These are phyloP conservation scores for Pemphredon lugubris DNA, from an alignment of 2,888 invertebrate genomes.

Conservation along the genomic window DNA sequence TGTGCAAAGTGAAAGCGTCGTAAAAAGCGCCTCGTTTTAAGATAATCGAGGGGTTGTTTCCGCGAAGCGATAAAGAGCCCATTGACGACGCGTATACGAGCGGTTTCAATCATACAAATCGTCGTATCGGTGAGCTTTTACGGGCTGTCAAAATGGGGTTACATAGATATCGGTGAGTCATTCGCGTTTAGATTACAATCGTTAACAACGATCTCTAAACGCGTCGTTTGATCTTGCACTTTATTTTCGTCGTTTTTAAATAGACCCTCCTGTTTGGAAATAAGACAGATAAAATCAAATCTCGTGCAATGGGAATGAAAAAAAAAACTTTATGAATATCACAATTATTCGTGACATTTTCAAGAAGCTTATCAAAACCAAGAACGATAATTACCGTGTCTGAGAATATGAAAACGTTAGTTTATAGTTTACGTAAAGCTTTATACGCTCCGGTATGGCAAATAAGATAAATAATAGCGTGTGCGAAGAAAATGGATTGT, in stretches of 20 bases:
- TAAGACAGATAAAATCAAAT: no score
- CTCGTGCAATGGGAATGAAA: no score
- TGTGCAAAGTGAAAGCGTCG: slow-evolving; percentile 26
- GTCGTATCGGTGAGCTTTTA: slow-evolving; percentile 20
- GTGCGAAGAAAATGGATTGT: slow-evolving; percentile 12
- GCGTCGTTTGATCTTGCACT: not conserved
- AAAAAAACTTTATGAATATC: no score
- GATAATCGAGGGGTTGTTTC: slow-evolving; percentile 30
- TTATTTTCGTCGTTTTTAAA: no score
- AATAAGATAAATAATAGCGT: slow-evolving; percentile 11
- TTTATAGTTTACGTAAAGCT: slow-evolving; percentile 38
- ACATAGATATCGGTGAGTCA: not conserved
- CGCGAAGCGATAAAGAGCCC: slow-evolving; percentile 25
- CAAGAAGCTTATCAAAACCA: not conserved
- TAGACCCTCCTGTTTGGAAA: no score
- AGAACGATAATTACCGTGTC: not conserved
- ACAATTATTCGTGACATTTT: not conserved
- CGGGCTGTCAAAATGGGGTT: slow-evolving; percentile 1
- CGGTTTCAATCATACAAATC: slow-evolving; percentile 20
- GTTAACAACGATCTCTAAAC: not conserved
- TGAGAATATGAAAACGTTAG: not conserved
- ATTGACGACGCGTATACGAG: slow-evolving; percentile 11
- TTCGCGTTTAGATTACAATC: not conserved
- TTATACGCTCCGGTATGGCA: slow-evolving; percentile 29
- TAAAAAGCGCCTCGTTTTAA: slow-evolving; percentile 37